Conservation (phyloP, 1,140 invertebrate species). For the Catajapyx aquilonaris region DNA sequence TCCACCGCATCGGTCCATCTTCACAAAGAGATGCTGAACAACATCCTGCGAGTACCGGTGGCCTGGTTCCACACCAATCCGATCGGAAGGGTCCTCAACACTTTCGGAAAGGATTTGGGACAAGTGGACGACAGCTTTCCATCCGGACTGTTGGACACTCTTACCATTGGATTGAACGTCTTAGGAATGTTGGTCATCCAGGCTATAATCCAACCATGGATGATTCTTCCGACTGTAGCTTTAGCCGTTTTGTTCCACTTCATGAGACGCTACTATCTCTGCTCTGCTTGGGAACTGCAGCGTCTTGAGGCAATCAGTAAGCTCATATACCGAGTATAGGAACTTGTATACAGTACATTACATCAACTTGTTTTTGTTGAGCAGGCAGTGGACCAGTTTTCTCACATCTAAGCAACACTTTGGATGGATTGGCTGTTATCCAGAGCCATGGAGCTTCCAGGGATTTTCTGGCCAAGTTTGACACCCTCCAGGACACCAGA, state of each 20-base stretch:
- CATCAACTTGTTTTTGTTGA: too few relatives aligned
- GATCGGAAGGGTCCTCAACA: slow-evolving; percentile 19
- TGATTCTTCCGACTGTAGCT: too few relatives aligned
- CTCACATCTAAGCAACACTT: slow-evolving; percentile 27
- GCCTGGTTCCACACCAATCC: slow-evolving; percentile 27
- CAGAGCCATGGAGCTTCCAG: slow-evolving; percentile 24
- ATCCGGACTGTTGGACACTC: slow-evolving; percentile 27
- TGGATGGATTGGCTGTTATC: slow-evolving; percentile 29
- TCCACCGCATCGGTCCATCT: slow-evolving; percentile 26
- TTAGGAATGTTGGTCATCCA: too few relatives aligned
- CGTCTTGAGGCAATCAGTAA: too few relatives aligned
- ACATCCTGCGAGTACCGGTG: slow-evolving; percentile 22
- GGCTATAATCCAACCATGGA: too few relatives aligned
- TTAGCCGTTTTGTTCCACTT: too few relatives aligned
- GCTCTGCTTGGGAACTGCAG: too few relatives aligned
- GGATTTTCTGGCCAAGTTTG: slow-evolving; percentile 22
- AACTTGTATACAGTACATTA: too few relatives aligned
- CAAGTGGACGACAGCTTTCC: slow-evolving; percentile 35
- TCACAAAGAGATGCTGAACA: slow-evolving; percentile 28
- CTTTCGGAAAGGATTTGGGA: slow-evolving; percentile 22
- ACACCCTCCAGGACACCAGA: slow-evolving; percentile 12
- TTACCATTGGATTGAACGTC: too few relatives aligned
- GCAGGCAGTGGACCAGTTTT: slow-evolving; percentile 32
- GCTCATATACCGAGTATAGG: too few relatives aligned
- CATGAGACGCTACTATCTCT: too few relatives aligned